Percentiles rank a stretch among this genome's conserved stretches.
Evolutionary conservation across 2,113 vertebrate species (phyloP).

Genomic region (Proteles cristata): DNA sequence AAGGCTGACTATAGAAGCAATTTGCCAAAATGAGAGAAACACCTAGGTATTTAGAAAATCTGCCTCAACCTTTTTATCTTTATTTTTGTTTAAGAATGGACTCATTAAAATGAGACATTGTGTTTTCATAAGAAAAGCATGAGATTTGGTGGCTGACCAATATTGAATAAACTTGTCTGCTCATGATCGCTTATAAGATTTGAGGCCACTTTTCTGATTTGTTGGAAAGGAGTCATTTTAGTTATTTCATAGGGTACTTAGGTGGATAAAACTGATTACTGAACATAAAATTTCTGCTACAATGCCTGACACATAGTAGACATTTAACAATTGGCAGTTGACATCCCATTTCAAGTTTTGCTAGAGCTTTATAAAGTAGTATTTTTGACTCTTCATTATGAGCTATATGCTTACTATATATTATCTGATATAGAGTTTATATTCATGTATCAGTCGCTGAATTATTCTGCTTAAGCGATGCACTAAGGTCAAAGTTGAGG

Average conservation of each 20-base stretch:
- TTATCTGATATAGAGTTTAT: not conserved
- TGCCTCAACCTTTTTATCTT: not conserved
- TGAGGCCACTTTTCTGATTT: not conserved
- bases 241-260: not conserved
- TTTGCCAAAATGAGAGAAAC: constrained; percentile 3
- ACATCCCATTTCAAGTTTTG: constrained; percentile 1
- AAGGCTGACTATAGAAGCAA: not conserved
- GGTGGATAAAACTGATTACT: not conserved
- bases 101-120: not conserved
- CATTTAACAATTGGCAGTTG: not conserved
- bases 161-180: not conserved
- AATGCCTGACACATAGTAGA: not conserved
- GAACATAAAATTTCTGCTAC: not conserved
- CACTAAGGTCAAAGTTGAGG: not conserved
- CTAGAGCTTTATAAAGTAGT: not conserved
- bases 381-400: not conserved
- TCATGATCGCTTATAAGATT: not conserved
- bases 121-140: not conserved
- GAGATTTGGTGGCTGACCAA: not conserved
- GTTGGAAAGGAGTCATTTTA: not conserved
- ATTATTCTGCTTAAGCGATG: not conserved
- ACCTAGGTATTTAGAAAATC: not conserved
- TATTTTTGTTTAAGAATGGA: not conserved
- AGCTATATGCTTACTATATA: not conserved
- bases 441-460: not conserved